A percentile compares a stretch with the other conserved stretches of the same genome.
phyloP scores from a whole-genome alignment of 2,888 invertebrate genomes.

The Ceramica pisi region DNA sequence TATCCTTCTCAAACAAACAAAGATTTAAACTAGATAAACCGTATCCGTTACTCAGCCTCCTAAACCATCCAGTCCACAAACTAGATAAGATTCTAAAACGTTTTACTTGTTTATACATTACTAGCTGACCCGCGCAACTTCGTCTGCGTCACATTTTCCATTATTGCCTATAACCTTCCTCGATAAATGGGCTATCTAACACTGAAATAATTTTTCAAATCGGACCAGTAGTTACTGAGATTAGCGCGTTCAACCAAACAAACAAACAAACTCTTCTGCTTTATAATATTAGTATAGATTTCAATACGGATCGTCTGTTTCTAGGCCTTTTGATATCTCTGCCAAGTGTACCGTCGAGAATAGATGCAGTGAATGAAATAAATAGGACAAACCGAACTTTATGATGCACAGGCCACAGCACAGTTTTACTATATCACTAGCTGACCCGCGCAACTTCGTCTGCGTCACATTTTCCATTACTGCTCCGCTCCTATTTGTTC shows the following conservation, averaged over 20 bases:
- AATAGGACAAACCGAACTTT: constrained; percentile 54
- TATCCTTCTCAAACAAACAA: constrained; percentile 18
- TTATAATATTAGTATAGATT: no score
- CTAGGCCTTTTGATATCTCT: constrained; percentile 55
- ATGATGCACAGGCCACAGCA: constrained; percentile 30
- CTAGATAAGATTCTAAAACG: constrained; percentile 45
- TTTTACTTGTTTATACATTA: constrained; percentile 52
- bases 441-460: no score
- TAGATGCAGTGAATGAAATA: constrained; percentile 60
- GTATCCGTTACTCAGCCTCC: constrained; percentile 29
- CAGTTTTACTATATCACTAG: constrained; percentile 29
- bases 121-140: no score
- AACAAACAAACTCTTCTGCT: no score
- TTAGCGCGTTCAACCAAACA: no score
- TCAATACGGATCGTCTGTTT: constrained; percentile 47
- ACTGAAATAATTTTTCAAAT: no score
- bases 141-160: no score
- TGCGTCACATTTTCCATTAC: no score
- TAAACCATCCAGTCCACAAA: constrained; percentile 39
- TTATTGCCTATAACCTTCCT: no score
- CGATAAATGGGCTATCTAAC: no score
- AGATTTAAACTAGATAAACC: constrained; percentile 25
- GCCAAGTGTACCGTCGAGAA: constrained; percentile 54
- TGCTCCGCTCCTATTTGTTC: no score
- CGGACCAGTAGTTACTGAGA: no score